Evolutionary conservation across 2,797 vertebrate genomes (phyloP).

Genomic region (Mycteria americana): DNA sequence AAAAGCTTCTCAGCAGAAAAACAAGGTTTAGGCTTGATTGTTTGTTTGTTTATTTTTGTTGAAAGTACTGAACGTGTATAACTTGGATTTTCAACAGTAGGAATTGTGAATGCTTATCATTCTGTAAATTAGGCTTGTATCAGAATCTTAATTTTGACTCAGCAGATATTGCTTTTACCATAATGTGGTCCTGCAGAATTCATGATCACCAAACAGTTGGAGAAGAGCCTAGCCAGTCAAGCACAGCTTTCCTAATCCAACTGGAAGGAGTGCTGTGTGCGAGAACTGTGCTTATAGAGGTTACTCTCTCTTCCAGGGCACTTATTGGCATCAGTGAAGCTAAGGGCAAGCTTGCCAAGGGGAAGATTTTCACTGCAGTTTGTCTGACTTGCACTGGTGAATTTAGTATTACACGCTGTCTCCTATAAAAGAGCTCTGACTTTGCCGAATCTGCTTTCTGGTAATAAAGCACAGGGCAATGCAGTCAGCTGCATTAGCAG

Average conservation of each 20-base stretch:
- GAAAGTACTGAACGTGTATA: neutral
- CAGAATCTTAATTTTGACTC: neutral
- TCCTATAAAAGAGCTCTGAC: neutral
- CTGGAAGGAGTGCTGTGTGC: neutral
- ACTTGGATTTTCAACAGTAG: neutral
- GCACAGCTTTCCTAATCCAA: neutral
- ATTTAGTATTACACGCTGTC: neutral
- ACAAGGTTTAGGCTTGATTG: neutral
- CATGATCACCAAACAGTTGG: neutral
- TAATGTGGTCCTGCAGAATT: neutral
- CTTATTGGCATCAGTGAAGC: neutral
- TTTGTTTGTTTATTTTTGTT: neutral
- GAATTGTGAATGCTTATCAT: neutral
- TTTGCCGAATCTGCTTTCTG: neutral
- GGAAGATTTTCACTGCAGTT: neutral
- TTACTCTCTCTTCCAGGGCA: neutral
- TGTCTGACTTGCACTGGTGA: neutral
- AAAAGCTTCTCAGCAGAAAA: neutral
- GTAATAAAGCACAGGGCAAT: neutral
- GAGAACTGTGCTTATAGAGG: neutral
- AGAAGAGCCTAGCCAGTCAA: neutral
- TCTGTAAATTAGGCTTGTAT: neutral
- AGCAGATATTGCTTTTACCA: accelerated
- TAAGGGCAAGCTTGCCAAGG: neutral
- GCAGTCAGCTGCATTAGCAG: neutral